A percentile compares a stretch with the other conserved stretches of the same genome.
Conservation (phyloP, 92 coral and sea anemone genomes). For the Parazoanthus darwini region DNA sequence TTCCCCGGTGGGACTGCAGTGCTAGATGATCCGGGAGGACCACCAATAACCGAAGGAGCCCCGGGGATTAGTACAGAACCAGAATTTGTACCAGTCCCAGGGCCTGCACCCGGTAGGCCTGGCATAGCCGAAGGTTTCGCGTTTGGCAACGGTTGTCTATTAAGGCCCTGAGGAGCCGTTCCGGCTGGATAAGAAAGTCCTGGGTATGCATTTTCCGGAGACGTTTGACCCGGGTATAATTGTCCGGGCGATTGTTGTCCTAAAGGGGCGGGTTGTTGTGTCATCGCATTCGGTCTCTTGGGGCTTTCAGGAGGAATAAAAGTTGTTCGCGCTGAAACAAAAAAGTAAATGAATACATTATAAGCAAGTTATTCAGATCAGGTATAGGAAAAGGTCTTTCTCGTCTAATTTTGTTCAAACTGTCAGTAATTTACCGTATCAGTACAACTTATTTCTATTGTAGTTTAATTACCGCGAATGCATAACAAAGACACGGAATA, state of each 20-base stretch:
- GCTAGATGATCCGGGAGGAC: background rate
- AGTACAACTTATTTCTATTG: too few relatives aligned
- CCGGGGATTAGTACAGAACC: conserved; percentile 11
- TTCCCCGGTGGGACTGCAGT: background rate
- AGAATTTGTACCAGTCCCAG: background rate
- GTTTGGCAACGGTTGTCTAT: background rate
- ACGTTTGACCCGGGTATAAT: background rate
- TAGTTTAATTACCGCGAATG: too few relatives aligned
- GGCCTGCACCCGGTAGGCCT: background rate
- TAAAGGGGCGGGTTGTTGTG: background rate
- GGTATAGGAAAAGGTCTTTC: background rate
- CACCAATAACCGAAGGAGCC: background rate
- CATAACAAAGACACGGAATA: too few relatives aligned
- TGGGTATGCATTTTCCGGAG: background rate
- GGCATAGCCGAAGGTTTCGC: background rate
- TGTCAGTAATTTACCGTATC: background rate
- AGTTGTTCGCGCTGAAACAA: conserved; percentile 22
- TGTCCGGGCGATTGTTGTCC: background rate
- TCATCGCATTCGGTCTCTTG: background rate
- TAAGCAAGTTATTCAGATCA: background rate
- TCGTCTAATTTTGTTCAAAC: background rate
- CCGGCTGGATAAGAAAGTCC: background rate
- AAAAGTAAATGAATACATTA: background rate
- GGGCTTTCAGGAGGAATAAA: conserved; percentile 27
- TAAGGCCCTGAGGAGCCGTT: background rate